Evolutionary conservation across 2,113 vertebrate genomes (phyloP), one percentile per base, ranked within the genome.

Genomic region (Cheilinus undulatus): DNA sequence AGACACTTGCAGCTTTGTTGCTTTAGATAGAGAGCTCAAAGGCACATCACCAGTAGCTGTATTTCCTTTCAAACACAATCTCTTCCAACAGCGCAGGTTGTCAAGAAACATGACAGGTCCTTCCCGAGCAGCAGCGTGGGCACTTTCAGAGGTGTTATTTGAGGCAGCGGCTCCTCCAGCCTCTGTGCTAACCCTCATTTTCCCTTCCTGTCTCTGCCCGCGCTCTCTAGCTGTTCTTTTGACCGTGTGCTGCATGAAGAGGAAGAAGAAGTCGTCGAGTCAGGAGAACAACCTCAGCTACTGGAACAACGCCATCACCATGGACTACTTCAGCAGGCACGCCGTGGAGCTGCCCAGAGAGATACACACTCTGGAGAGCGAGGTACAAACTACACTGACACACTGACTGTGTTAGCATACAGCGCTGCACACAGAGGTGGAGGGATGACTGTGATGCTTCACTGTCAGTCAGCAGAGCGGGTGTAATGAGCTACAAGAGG

Each of bases 261-360:
- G 94, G 90, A 98, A 94, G 95, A 99, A 96, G 91, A 99, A 99
- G 93, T 93, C 96, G 0, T 93, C 97, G 46, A 96, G 94, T 90
- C 97, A 97, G 4, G 98, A 99, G 93, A 99, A 96, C 91, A 98
- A 97, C 86, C 93, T 98, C 93, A 99, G 98, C 93, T 99, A 99
- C 84, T 99, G 98, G 98, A 99, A 99, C 93, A 98, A 99, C 7
- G 95, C 97, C 85, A 99, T 99, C 91, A 99, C 98, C 83, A 98
- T 99, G 98, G 98, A 99, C 92, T 99, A 99, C 94, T 99, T 99
- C 93, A 99, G 94, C 93, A 93, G 95, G 49, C 96, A 98, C 7
- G 98, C 98, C 0, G 98, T 99, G 65, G 97, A 98, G 91, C 86
- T 99, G 40, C 97, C 98, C 0, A 93, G 97, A 82, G 96, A 99